Evolutionary conservation across 2,113 vertebrate genomes (phyloP).

Genomic region (Oryzias curvinotus): DNA sequence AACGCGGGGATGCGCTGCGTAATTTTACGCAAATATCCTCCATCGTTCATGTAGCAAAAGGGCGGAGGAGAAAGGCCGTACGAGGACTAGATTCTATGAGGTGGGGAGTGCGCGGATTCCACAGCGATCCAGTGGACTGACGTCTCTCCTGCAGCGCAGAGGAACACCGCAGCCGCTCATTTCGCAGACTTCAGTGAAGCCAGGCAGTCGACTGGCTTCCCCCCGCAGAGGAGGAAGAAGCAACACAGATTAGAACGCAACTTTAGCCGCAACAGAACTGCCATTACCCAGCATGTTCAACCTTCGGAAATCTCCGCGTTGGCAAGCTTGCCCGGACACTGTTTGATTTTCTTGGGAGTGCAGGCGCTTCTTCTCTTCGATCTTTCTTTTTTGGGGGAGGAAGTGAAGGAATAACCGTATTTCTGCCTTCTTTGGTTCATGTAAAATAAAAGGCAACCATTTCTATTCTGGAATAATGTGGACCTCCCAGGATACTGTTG

Average conservation of each 20-base stretch:
- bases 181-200: constrained; percentile 49
- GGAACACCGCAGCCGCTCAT: constrained; percentile 53
- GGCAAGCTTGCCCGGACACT: constrained; percentile 40
- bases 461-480: constrained; percentile 74
- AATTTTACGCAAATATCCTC: too few species aligned
- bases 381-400: not conserved
- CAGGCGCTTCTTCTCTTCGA: constrained; percentile 5
- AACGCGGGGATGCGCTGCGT: too few species aligned
- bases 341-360: constrained; percentile 54
- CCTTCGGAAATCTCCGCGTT: constrained; percentile 48
- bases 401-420: too few species aligned
- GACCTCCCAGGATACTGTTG: constrained; percentile 78
- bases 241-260: constrained; percentile 11
- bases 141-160: constrained; percentile 62
- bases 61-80: constrained; percentile 38
- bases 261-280: constrained; percentile 34
- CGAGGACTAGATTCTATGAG: constrained; percentile 34
- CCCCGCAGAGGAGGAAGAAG: constrained; percentile 30
- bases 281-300: constrained; percentile 68
- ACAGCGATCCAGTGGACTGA: constrained; percentile 62
- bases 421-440: constrained; percentile 22
- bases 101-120: constrained; percentile 40
- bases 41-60: not conserved
- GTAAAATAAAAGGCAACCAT: constrained; percentile 39
- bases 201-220: constrained; percentile 50